phyloP scores from a whole-genome alignment of 2,797 vertebrate genomes.

The Taenioides sp. region DNA sequence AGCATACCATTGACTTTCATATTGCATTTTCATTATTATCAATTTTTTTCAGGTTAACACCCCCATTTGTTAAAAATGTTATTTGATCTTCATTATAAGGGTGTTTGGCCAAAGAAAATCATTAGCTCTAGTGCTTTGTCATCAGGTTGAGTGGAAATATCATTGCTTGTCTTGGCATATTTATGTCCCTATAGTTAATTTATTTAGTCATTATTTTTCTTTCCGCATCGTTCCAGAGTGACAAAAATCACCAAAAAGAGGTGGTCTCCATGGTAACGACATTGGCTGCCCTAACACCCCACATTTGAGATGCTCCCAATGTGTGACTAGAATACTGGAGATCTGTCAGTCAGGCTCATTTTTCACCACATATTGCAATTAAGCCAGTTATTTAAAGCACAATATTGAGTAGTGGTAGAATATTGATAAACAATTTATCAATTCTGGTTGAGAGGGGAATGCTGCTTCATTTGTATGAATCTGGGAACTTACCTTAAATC shows the following conservation, averaged over 20 bases:
- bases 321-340: slow-evolving; percentile 32
- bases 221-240: slow-evolving; percentile 14
- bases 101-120: slow-evolving; percentile 7
- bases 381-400: not conserved
- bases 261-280: slow-evolving; percentile 51
- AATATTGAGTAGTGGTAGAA: too few species aligned
- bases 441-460: too few species aligned
- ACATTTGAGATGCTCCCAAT: slow-evolving; percentile 40
- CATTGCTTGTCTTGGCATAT: not conserved
- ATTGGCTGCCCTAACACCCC: slow-evolving; percentile 31
- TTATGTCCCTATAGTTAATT: slow-evolving; percentile 18
- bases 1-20: not conserved
- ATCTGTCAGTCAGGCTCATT: not conserved
- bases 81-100: slow-evolving; percentile 12
- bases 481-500: too few species aligned
- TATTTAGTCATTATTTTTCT: slow-evolving; percentile 33
- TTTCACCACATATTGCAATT: not conserved
- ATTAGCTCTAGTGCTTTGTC: slow-evolving; percentile 22
- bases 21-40: not conserved
- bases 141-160: slow-evolving; percentile 20
- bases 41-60: not conserved
- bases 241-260: slow-evolving; percentile 18
- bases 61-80: not conserved
- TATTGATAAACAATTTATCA: not conserved
- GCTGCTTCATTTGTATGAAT: too few species aligned